A percentile compares a stretch with the other conserved stretches of the same genome.
These are phyloP conservation scores for Nerophis lumbriciformis DNA, from an alignment of 2,113 vertebrate genomes.

Conservation along the genomic window DNA sequence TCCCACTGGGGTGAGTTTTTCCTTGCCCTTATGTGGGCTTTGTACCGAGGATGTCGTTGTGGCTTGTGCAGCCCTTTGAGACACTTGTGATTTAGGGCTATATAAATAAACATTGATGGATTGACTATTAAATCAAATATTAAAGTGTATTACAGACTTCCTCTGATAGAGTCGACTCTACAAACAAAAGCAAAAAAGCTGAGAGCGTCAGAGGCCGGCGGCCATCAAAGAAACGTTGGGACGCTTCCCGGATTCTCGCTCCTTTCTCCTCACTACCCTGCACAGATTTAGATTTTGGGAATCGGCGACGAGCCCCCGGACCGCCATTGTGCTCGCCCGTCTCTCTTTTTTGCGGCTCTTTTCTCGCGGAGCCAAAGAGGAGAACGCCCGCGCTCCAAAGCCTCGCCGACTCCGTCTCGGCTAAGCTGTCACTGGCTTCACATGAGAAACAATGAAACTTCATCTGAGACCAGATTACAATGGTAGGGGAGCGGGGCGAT, in stretches of 20 bases:
- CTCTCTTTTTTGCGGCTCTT: conserved; percentile 51
- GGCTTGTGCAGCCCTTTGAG: too few species aligned
- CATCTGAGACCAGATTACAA: conserved; percentile 83
- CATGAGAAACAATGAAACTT: conserved; percentile 83
- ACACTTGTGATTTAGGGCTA: too few species aligned
- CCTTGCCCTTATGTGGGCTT: too few species aligned
- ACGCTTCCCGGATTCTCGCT: conserved; percentile 46
- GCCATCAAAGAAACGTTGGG: conserved; percentile 58
- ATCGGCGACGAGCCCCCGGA: conserved; percentile 52
- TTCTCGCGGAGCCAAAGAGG: conserved; percentile 61
- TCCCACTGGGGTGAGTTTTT: too few species aligned
- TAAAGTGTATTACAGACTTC: not conserved
- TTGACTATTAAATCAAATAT: not conserved
- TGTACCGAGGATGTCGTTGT: too few species aligned
- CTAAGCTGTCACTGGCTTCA: conserved; percentile 79
- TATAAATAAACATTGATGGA: too few species aligned
- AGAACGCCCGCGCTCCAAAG: conserved; percentile 69
- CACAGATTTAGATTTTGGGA: conserved; percentile 28
- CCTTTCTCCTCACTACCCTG: conserved; percentile 50
- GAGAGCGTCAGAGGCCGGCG: conserved; percentile 37
- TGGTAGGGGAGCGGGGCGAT: conserved; percentile 27
- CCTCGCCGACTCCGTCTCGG: conserved; percentile 63
- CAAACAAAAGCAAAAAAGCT: not conserved
- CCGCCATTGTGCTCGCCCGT: conserved; percentile 54
- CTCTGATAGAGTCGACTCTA: not conserved